Percentiles rank a stretch among this genome's conserved stretches.
phyloP scores from a whole-genome alignment of 2,113 vertebrate species.

The Epinephelus moara region DNA sequence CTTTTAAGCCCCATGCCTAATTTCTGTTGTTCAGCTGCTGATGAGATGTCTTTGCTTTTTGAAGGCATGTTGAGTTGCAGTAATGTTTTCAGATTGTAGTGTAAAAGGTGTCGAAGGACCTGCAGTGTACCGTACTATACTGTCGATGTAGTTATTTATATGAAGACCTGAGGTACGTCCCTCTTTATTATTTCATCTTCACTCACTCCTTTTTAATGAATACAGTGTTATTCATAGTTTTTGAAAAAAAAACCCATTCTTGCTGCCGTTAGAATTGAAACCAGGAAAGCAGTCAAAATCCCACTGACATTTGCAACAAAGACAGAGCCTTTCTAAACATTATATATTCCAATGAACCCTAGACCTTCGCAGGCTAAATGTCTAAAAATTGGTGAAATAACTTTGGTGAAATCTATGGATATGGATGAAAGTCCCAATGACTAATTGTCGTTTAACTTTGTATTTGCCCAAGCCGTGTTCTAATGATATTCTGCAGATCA shows the following conservation, averaged over 20 bases:
- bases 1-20: neutral
- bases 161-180: neutral
- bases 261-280: neutral
- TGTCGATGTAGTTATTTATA: neutral
- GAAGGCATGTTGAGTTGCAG: neutral
- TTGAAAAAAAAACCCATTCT: too few relatives aligned
- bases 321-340: neutral
- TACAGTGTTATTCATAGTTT: too few relatives aligned
- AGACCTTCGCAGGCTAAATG: too few relatives aligned
- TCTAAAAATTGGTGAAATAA: too few relatives aligned
- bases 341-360: too few relatives aligned
- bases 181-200: conserved; percentile 5
- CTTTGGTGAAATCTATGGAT: too few relatives aligned
- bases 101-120: too few relatives aligned
- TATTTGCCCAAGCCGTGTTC: neutral
- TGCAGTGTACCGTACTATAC: too few relatives aligned
- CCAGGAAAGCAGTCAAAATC: neutral
- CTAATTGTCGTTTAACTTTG: neutral
- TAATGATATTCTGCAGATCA: conserved; percentile 10
- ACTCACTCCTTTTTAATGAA: neutral
- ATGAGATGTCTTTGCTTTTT: conserved; percentile 15
- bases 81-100: neutral
- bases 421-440: too few relatives aligned
- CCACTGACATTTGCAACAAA: neutral
- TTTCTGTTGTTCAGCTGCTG: conserved; percentile 27